Evolutionary conservation across 2,797 vertebrate species (phyloP), one percentile per base, ranked within the genome.

Genomic region (Pogoniulus pusillus): DNA sequence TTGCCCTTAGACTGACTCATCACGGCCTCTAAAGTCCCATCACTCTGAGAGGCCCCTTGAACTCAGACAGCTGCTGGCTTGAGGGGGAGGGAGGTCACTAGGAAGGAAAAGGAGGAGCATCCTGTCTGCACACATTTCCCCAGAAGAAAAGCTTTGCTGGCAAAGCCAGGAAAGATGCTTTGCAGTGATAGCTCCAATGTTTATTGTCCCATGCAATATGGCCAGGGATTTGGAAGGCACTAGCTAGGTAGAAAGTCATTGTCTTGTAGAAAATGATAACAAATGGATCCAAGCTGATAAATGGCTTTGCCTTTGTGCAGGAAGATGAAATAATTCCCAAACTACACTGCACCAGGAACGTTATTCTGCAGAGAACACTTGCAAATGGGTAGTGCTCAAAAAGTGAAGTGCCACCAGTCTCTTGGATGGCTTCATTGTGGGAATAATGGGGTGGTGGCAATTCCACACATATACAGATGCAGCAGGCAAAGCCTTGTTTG

Each of bases 101-200:
- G 89, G 94, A 96, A 97, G 97, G 96, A 96, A 97, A 87, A 91
- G 97, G 97, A 95, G 94, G 66, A 95, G 92, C 76, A 97, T 98
- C 97, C 97, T 94, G 96, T 96, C 96, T 97, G 91, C 41, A 77
- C 82, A 72, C 19, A 59, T 87, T 93, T 87, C 74, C 89, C 79
- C 72, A 77, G 47, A 64, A 95, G 89, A 81, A 85, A 76, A 83
- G 35, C 63, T 83, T 54, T 49, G 3, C 71, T 79, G 77, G 95
- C 77, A 96, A 34, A 65, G 60, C 71, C 96, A 97, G 96, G 96
- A 97, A 97, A 97, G 96, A 97, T 96, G 95, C 93, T 96, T 96
- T 96, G 91, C 85, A 89, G 90, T 91, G 97, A 98, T 98, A 97
- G 81, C 74, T 94, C 32, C 45, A 30, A 39, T 85, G 71, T 89